Percentiles rank a stretch among this genome's conserved stretches.
Evolutionary conservation across 2,113 vertebrate genomes (phyloP).

Genomic region (Ceratotherium simum): DNA sequence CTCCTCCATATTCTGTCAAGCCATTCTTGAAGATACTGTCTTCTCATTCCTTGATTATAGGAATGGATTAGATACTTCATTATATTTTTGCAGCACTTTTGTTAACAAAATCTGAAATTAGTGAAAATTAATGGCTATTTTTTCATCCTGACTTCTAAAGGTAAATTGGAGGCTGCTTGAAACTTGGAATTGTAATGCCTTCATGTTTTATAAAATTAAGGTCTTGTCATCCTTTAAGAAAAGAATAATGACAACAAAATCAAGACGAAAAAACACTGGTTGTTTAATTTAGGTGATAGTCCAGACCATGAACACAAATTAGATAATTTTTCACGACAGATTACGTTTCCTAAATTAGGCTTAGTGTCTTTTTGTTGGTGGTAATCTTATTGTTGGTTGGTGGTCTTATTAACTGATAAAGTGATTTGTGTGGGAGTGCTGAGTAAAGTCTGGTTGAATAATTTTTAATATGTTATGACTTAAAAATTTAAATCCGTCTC

Average conservation of each 20-base stretch:
- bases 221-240: background rate
- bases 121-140: background rate
- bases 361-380: background rate
- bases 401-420: background rate
- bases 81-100: background rate
- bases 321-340: background rate
- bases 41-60: background rate
- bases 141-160: constrained; percentile 1
- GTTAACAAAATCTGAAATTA: background rate
- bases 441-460: constrained; percentile 19
- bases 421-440: background rate
- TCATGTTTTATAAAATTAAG: background rate
- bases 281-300: background rate
- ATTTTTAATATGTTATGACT: background rate
- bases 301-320: background rate
- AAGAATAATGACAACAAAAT: background rate
- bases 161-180: background rate
- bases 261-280: background rate
- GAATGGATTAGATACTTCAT: background rate
- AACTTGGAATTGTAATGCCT: background rate
- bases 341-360: background rate
- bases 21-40: background rate
- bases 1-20: no score
- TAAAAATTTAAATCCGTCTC: constrained; percentile 13
- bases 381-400: background rate